These are phyloP conservation scores for Heliconius ismenius DNA, from an alignment of 2,888 invertebrate genomes.

Conservation along the genomic window DNA sequence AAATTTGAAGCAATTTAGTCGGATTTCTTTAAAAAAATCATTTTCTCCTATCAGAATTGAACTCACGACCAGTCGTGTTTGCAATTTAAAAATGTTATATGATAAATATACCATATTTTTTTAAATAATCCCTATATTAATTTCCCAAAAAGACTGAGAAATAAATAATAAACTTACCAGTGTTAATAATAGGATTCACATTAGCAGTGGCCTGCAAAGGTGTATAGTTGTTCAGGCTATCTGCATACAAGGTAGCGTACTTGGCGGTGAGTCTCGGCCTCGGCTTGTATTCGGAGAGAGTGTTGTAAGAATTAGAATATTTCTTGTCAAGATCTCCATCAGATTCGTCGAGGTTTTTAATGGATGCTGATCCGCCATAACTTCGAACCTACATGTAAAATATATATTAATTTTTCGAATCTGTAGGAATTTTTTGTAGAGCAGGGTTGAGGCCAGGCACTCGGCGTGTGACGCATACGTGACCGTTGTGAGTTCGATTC, in stretches of 20 bases:
- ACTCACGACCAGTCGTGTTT: no score
- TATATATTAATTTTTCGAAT: background rate
- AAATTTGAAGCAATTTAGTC: no score
- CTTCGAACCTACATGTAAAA: conserved; percentile 66
- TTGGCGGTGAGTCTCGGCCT: conserved; percentile 72
- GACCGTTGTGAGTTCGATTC: background rate
- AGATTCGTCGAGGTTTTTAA: conserved; percentile 77
- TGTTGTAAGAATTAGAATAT: conserved; percentile 58
- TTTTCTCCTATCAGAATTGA: no score
- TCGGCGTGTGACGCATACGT: background rate
- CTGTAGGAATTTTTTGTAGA: background rate
- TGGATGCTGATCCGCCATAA: conserved; percentile 72
- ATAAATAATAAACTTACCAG: conserved; percentile 42
- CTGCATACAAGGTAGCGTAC: conserved; percentile 71
- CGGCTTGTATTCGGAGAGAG: conserved; percentile 65
- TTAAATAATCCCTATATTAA: no score
- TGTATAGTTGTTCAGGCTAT: conserved; percentile 69
- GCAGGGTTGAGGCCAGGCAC: background rate
- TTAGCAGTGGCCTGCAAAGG: conserved; percentile 49
- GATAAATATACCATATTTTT: no score
- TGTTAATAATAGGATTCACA: conserved; percentile 25
- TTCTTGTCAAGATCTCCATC: conserved; percentile 75
- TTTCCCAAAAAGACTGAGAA: no score
- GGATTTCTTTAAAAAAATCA: no score
- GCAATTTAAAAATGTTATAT: no score